Evolutionary conservation across 2,113 vertebrate genomes (phyloP).

Genomic region (Mustela nigripes): DNA sequence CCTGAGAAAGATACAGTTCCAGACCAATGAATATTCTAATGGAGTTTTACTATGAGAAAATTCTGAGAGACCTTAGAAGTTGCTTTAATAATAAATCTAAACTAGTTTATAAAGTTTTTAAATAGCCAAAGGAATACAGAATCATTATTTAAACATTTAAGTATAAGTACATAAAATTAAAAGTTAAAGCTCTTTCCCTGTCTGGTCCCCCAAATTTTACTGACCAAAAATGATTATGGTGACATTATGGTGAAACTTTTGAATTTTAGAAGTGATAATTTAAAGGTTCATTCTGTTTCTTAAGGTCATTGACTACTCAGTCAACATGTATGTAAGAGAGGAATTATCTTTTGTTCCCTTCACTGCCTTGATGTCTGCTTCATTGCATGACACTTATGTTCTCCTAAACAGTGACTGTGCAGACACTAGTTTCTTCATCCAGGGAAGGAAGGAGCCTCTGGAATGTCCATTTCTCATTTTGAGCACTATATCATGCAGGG

Average conservation of each 20-base stretch:
- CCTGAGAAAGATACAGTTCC: neutral
- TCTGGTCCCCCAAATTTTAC: neutral
- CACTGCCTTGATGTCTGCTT: neutral
- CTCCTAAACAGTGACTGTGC: neutral
- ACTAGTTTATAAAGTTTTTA: neutral
- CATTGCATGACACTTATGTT: neutral
- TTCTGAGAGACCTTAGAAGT: neutral
- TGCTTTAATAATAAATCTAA: constrained; percentile 34
- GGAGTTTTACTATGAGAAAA: constrained; percentile 26
- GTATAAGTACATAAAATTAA: neutral
- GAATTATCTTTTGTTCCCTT: neutral
- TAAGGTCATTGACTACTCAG: neutral
- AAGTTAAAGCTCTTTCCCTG: neutral
- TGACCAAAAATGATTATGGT: neutral
- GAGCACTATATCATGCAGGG: neutral
- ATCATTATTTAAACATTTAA: neutral
- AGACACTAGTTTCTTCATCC: neutral
- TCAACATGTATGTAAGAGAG: neutral
- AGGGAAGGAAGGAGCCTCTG: neutral
- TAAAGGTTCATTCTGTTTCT: neutral
- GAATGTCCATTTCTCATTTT: neutral
- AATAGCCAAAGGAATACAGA: neutral
- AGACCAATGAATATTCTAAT: neutral
- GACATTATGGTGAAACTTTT: neutral
- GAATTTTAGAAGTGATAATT: too few relatives aligned